phyloP scores from a whole-genome alignment of 2,113 vertebrate species.

The Antechinus flavipes region DNA sequence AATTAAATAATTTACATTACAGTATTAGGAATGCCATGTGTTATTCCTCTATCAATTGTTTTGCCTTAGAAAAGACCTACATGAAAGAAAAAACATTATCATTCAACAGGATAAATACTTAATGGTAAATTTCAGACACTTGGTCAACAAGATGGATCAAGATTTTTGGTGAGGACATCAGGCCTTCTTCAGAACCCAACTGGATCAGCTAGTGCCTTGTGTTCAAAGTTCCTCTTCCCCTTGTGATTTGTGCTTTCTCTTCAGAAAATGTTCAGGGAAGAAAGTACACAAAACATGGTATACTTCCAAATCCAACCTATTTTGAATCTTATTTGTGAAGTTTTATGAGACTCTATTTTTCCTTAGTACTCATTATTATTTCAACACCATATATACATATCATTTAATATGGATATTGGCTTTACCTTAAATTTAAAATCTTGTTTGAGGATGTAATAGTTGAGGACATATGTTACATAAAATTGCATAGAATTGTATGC shows the following conservation, averaged over 20 bases:
- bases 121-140: background rate
- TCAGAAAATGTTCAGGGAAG: background rate
- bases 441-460: background rate
- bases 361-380: background rate
- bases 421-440: background rate
- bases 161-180: background rate
- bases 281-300: background rate
- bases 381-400: background rate
- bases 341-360: background rate
- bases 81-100: background rate
- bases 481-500: background rate
- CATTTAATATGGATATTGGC: constrained; percentile 2
- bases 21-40: background rate
- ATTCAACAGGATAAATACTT: constrained; percentile 28
- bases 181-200: background rate
- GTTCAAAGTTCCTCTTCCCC: background rate
- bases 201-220: background rate
- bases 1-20: background rate
- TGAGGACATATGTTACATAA: background rate
- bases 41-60: background rate
- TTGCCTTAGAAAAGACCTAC: background rate
- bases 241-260: background rate
- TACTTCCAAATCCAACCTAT: background rate
- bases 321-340: background rate
- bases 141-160: background rate